A percentile compares a stretch with the other conserved stretches of the same genome.
phyloP scores from a whole-genome alignment of 2,888 invertebrate species.

The Zele albiditarsus region DNA sequence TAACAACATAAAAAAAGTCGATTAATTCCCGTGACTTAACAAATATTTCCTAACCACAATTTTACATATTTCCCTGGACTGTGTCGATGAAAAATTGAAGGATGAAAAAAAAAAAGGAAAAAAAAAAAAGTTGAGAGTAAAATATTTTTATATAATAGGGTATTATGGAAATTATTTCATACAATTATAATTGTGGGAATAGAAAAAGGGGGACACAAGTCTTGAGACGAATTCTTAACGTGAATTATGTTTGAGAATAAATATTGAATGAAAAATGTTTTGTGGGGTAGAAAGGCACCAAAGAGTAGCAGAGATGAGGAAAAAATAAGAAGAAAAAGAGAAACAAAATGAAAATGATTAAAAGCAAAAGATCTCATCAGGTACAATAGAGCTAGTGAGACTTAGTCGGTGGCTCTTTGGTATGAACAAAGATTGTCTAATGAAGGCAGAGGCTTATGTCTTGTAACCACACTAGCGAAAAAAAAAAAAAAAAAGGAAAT shows the following conservation, averaged over 20 bases:
- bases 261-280: neutral
- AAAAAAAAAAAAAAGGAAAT: constrained; percentile 24
- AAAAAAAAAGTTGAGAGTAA: neutral
- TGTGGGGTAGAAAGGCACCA: no score
- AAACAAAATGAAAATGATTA: neutral
- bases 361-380: neutral
- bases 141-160: neutral
- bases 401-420: neutral
- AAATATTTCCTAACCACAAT: neutral
- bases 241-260: neutral
- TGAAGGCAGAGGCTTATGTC: neutral
- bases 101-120: neutral
- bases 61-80: neutral
- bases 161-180: neutral
- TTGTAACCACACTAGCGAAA: neutral
- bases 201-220: neutral
- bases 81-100: neutral
- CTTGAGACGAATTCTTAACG: neutral
- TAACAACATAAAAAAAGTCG: neutral
- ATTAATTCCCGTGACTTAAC: neutral
- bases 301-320: neutral
- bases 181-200: neutral
- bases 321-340: neutral
- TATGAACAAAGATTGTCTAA: constrained; percentile 1
- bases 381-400: neutral